phyloP scores from a whole-genome alignment of 2,888 invertebrate genomes.

The Callosobruchus maculatus region DNA sequence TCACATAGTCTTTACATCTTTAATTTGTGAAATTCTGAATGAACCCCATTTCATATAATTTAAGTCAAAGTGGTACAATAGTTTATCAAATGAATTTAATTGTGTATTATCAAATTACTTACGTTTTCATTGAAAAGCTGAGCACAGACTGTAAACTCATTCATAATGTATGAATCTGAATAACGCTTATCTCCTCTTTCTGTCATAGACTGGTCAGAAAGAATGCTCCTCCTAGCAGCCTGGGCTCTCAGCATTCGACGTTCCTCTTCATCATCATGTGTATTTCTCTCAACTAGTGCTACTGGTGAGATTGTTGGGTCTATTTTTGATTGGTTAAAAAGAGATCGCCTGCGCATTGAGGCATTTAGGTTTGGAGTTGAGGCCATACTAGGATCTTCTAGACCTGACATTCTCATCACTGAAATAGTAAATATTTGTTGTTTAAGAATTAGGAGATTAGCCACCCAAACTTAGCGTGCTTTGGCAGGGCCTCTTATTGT shows the following conservation, averaged over 20 bases:
- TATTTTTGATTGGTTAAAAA: background rate
- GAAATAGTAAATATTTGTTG: background rate
- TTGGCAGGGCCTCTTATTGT: too few relatives aligned
- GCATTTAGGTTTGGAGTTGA: background rate
- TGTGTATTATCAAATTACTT: too few relatives aligned
- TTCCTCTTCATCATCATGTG: background rate
- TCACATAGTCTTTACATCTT: too few relatives aligned
- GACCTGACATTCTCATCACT: background rate
- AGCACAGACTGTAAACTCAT: slow-evolving; percentile 71
- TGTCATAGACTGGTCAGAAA: background rate
- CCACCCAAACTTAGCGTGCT: too few relatives aligned
- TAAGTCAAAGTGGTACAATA: too few relatives aligned
- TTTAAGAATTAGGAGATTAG: too few relatives aligned
- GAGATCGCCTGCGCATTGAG: background rate
- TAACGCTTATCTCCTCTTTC: background rate
- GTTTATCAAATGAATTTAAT: too few relatives aligned
- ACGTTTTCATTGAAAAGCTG: slow-evolving; percentile 80
- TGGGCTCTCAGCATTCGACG: background rate
- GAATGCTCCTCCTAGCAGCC: background rate
- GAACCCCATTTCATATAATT: too few relatives aligned
- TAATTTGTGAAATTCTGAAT: too few relatives aligned
- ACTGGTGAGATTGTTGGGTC: background rate
- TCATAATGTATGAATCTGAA: slow-evolving; percentile 53
- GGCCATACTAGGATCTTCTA: background rate
- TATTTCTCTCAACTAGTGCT: background rate